Base-by-base conservation (phyloP, 2,888 invertebrate species). In the Tetanocera ferruginea region DNA sequence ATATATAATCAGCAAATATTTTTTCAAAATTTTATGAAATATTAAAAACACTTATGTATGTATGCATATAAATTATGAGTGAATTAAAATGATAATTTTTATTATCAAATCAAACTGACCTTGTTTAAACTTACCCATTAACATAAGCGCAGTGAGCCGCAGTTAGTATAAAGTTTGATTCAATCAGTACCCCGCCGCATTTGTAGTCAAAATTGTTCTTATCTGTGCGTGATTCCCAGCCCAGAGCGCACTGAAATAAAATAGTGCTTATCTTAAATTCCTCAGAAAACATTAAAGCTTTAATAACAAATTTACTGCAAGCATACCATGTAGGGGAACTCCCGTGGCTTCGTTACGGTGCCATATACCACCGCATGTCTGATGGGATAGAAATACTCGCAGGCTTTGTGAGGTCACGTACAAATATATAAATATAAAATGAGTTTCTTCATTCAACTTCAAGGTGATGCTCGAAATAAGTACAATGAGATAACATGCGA, bases 311-410 rank as follows among this genome's bases (percentile, higher is more conserved):
- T 5, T 2, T 28, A 25, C 25, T 11, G 28, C 8, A 23, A 9
- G 34, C 28, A 0, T 66, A 76, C 79, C 80, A 80, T 80, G 60
- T 76, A 80, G 3, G 80, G 79, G 25, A 78, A 80, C 31, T 80
- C 79, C 23, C 69, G 51, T 8, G 77, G 76, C 28, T 37, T 55
- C 1, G 78, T 77, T 6, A 49, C 17, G 1, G 60, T 23, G 11
- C 77, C 79, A 55, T 37, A 28, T 6, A 62, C 71, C 17, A 77
- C 57, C 19, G 34, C 28, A 5, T 69, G 17, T 4, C n/a, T n/a
- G 5, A 49, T 28, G 19, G 69, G 69, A 64, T 69, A 28, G n/a
- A 34, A 25, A 14, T 23, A 51, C 25, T 69, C 25, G 28, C 69
- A 69, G 2, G 69, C 69, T 69, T 14, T 67, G 28, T 25, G 14